Evolutionary conservation across 2,113 vertebrate species (phyloP).

Genomic region (Macrotus californicus): DNA sequence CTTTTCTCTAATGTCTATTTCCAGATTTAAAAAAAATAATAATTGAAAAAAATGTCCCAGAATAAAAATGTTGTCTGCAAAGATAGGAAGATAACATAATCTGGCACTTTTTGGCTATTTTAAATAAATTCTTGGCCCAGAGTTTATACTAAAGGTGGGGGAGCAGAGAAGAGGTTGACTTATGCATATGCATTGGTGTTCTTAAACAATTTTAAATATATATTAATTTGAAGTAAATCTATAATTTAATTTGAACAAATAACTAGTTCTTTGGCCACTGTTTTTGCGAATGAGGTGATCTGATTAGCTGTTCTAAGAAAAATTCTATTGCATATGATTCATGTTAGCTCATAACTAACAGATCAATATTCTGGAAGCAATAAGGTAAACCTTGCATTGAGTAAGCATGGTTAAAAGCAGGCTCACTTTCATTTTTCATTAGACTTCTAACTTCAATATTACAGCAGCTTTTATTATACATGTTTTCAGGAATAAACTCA

Average conservation of each 20-base stretch:
- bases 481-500: slow-evolving; percentile 1
- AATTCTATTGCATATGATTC: background rate
- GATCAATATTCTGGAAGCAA: background rate
- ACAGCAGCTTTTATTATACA: background rate
- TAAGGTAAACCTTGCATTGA: background rate
- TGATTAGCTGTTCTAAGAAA: background rate
- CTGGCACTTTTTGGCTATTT: background rate
- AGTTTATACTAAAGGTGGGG: background rate
- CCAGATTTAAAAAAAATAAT: background rate
- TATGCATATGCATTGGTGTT: background rate
- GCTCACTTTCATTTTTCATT: background rate
- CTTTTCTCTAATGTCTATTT: background rate
- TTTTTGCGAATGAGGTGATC: background rate
- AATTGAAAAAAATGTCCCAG: background rate
- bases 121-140: background rate
- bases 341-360: background rate
- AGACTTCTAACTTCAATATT: background rate
- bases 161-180: background rate
- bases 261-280: background rate
- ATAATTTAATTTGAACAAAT: background rate
- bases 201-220: background rate
- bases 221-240: background rate
- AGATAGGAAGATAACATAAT: background rate
- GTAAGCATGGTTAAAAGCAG: background rate
- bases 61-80: background rate